A percentile compares a stretch with the other conserved stretches of the same genome.
Evolutionary conservation across 2,113 vertebrate species (phyloP).

Genomic region (Morone chrysops): DNA sequence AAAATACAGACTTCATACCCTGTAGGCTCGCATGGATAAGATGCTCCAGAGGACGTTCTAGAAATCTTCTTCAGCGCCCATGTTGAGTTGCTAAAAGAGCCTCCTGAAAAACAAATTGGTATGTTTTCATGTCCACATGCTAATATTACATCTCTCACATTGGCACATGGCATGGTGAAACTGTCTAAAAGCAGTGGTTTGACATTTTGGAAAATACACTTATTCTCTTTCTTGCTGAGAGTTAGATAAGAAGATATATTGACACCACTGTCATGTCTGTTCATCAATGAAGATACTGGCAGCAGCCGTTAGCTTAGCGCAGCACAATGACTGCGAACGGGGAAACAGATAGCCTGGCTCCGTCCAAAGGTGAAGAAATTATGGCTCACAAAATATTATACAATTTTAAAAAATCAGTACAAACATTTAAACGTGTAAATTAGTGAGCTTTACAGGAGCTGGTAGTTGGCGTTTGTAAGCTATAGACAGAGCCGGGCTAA

Average conservation of each 20-base stretch:
- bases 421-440: too few relatives aligned
- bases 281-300: not conserved
- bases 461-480: too few relatives aligned
- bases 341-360: too few relatives aligned
- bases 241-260: not conserved
- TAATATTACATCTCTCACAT: not conserved
- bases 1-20: constrained; percentile 51
- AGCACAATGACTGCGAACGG: not conserved
- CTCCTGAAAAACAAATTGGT: constrained; percentile 60
- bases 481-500: too few relatives aligned
- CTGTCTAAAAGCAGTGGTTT: not conserved
- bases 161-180: not conserved
- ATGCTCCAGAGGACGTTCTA: constrained; percentile 62
- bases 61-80: constrained; percentile 68
- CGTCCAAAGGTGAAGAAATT: too few relatives aligned
- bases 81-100: constrained; percentile 67
- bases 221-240: constrained; percentile 10
- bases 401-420: too few relatives aligned
- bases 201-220: not conserved
- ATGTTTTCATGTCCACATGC: not conserved
- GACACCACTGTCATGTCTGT: not conserved
- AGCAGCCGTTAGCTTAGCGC: not conserved
- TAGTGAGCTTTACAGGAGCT: too few relatives aligned
- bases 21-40: constrained; percentile 55
- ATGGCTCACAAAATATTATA: too few relatives aligned